Percentiles rank a stretch among this genome's conserved stretches.
Evolutionary conservation across 53 echinoderm and acorn worm species (phyloP).

Genomic region (Arbacia lixula): DNA sequence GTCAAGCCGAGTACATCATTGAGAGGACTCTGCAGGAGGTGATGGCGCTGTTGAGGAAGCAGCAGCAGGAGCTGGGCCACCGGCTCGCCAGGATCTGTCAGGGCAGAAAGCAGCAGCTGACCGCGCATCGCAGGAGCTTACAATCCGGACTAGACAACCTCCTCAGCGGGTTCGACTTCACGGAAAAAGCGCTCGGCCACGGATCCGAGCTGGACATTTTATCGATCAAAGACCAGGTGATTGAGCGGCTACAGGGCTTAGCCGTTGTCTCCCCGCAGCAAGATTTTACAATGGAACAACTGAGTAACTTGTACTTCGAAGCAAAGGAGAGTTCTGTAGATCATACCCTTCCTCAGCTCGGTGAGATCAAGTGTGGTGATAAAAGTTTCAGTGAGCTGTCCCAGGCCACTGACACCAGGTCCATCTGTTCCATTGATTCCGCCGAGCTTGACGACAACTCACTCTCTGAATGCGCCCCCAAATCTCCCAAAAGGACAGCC

Average conservation of each 20-base stretch:
- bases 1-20: conserved; percentile 98
- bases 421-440: conserved; percentile 91
- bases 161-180: conserved; percentile 96
- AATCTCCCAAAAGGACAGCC: conserved; percentile 79
- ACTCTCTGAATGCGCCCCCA: conserved; percentile 82
- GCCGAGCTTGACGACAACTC: conserved; percentile 90
- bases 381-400: conserved; percentile 81
- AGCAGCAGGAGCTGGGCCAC: conserved; percentile 83
- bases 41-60: conserved; percentile 71
- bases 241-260: conserved; percentile 92
- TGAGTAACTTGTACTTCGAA: conserved; percentile 94
- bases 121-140: conserved; percentile 88
- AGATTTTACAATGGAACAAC: conserved; percentile 92
- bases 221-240: conserved; percentile 98
- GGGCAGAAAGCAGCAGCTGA: conserved; percentile 90
- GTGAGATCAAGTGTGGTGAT: conserved; percentile 96
- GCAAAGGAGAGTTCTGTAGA: conserved; percentile 76
- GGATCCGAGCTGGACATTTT: conserved; percentile 96
- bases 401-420: conserved; percentile 84
- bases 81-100: conserved; percentile 80
- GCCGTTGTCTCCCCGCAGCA: conserved; percentile 92
- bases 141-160: conserved; percentile 95
- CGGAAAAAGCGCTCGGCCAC: conserved; percentile 94
- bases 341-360: conserved; percentile 71
- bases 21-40: conserved; percentile 91